phyloP scores from a whole-genome alignment of 2,113 vertebrate genomes.

The Morone saxatilis region DNA sequence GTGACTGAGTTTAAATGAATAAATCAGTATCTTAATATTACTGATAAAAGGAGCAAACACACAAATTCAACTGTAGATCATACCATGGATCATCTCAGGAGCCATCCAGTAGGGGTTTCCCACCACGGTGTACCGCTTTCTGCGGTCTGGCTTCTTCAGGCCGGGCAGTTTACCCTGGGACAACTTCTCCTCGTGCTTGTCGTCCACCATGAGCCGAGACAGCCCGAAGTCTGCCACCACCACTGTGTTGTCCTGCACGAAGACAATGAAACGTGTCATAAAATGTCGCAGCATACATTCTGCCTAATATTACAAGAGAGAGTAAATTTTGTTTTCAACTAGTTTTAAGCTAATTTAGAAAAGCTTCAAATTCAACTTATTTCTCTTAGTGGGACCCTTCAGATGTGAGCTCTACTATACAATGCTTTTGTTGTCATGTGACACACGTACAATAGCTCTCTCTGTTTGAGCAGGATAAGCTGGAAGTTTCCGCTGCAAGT shows the following conservation, averaged over 20 bases:
- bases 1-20: neutral
- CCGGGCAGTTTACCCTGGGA: slow-evolving; percentile 86
- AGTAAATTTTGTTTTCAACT: neutral
- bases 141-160: slow-evolving; percentile 92
- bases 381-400: neutral
- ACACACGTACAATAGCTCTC: slow-evolving; percentile 18
- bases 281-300: neutral
- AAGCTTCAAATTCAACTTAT: slow-evolving; percentile 7
- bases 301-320: neutral
- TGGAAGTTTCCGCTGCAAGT: slow-evolving; percentile 14
- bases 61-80: slow-evolving; percentile 41
- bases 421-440: slow-evolving; percentile 24
- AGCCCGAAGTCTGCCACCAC: slow-evolving; percentile 98
- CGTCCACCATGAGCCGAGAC: slow-evolving; percentile 93
- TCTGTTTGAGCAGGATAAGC: slow-evolving; percentile 12
- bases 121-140: slow-evolving; percentile 97
- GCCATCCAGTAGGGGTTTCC: slow-evolving; percentile 99
- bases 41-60: neutral
- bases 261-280: slow-evolving; percentile 1
- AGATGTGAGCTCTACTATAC: neutral
- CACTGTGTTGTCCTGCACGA: slow-evolving; percentile 84
- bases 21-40: neutral
- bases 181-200: slow-evolving; percentile 87
- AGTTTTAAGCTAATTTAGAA: neutral
- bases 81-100: slow-evolving; percentile 98